Evolutionary conservation across 2,888 invertebrate genomes (phyloP).

Genomic region (Epinotia nisella): DNA sequence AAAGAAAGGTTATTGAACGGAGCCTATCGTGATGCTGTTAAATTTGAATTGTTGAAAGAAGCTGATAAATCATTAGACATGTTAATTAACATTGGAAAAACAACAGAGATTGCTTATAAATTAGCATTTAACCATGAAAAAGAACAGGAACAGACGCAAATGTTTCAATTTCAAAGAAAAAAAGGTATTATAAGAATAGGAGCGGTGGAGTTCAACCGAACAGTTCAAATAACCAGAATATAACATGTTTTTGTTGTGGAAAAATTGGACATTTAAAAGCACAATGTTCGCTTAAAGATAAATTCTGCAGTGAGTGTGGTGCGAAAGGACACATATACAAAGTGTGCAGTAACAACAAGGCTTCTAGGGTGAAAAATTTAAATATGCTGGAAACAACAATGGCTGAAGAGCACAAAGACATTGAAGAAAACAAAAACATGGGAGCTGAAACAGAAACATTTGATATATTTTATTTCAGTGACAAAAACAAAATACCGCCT

Average conservation of each 20-base stretch:
- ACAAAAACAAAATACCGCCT: slow-evolving; percentile 14
- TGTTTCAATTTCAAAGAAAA: slow-evolving; percentile 8
- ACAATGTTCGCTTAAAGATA: not conserved
- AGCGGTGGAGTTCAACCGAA: not conserved
- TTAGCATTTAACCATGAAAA: slow-evolving; percentile 26
- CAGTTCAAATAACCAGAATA: not conserved
- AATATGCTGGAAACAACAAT: not conserved
- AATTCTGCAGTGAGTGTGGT: slow-evolving; percentile 27
- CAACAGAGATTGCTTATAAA: slow-evolving; percentile 11
- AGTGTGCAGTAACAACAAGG: not conserved
- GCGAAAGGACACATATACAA: slow-evolving; percentile 18
- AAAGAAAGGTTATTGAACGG: slow-evolving; percentile 24
- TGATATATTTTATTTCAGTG: slow-evolving; percentile 25
- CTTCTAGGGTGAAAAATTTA: not conserved
- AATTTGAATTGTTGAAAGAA: slow-evolving; percentile 20
- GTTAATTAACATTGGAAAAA: slow-evolving; percentile 15
- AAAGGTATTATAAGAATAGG: not conserved
- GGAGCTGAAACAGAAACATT: not conserved
- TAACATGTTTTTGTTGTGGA: slow-evolving; percentile 21
- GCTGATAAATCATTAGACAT: slow-evolving; percentile 12
- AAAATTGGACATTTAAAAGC: slow-evolving; percentile 18
- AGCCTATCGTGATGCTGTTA: slow-evolving; percentile 10
- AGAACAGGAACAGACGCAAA: slow-evolving; percentile 3
- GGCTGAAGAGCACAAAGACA: not conserved
- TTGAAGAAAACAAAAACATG: not conserved